Evolutionary conservation across 2,888 invertebrate species (phyloP), one percentile per base, ranked within the genome.

Genomic region (Ectobius pallidus): DNA sequence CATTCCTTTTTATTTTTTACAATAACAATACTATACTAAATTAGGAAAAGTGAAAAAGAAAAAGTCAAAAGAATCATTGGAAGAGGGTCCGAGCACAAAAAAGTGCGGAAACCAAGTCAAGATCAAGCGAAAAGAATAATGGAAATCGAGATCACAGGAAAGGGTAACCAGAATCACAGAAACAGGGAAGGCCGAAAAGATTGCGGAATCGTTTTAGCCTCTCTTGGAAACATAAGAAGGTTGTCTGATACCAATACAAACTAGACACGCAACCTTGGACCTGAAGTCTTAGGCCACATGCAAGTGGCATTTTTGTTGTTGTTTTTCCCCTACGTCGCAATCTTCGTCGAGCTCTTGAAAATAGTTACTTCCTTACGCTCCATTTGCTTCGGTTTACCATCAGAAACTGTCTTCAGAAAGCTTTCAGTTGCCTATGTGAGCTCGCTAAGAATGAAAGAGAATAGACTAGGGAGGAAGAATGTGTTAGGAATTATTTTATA

Each of bases 151-250:
- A 75, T 75, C 73, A 73, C 73, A 73, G 73, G n/a, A 32, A 72
- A 63, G 75, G 74, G 74, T 74, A 71, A 68, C 73, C 30, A 44
- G 39, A 22, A 18, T 11, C 39, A 39, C 34, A 46, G 30, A 65
- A 46, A 46, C 27, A 65, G 27, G 44, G 65, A 46, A 46, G 65
- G 30, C 32, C 71, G 34, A 49, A 71, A 69, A 74, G 74, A 72
- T 72, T 72, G 69, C 74, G 46, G 71, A 74, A 74, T 72, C 74
- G 72, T 71, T 65, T 58, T 39, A 71, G 63, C 42, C 71, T 69
- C 71, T 69, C 69, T 71, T 71, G 72, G 69, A 69, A 61, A 70
- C 65, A 69, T 25, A 71, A 69, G 69, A 63, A 70, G 70, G 65
- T 65, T 65, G 71, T 71, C 65, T 63, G 63, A 71, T 71, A 49